A percentile compares a stretch with the other conserved stretches of the same genome.
These are phyloP conservation scores for Sebastes hubbsi DNA, from an alignment of 2,797 vertebrate species.

Conservation along the genomic window DNA sequence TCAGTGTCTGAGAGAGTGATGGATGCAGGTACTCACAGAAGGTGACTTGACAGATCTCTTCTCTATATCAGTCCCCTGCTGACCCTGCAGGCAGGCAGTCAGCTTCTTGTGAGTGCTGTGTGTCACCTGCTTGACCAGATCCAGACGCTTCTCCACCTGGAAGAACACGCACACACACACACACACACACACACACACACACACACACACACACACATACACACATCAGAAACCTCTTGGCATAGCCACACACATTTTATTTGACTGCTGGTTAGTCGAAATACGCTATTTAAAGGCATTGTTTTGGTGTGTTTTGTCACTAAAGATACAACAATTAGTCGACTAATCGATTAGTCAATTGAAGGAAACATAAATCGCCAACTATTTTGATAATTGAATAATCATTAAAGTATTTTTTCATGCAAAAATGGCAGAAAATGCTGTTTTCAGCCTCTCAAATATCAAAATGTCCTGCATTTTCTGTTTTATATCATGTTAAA, in stretches of 20 bases:
- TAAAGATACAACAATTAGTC: fast-evolving
- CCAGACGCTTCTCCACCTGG: conserved; percentile 97
- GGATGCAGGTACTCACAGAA: conserved; percentile 61
- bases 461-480: neutral
- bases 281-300: neutral
- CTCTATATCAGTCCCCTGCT: conserved; percentile 93
- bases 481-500: neutral
- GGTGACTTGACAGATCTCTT: conserved; percentile 92
- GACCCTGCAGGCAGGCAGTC: conserved; percentile 95
- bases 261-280: neutral
- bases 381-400: too few relatives aligned
- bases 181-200: neutral
- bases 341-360: too few relatives aligned
- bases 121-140: conserved; percentile 96
- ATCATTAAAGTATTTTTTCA: neutral
- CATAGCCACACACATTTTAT: neutral
- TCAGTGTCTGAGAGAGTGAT: neutral
- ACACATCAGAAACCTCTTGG: neutral
- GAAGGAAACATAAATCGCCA: too few relatives aligned
- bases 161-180: neutral
- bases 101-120: conserved; percentile 99
- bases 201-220: neutral
- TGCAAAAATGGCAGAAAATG: neutral
- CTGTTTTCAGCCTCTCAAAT: neutral
- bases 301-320: neutral